Evolutionary conservation across 1,140 invertebrate species (phyloP).

Genomic region (Drosophila kohkoa): DNA sequence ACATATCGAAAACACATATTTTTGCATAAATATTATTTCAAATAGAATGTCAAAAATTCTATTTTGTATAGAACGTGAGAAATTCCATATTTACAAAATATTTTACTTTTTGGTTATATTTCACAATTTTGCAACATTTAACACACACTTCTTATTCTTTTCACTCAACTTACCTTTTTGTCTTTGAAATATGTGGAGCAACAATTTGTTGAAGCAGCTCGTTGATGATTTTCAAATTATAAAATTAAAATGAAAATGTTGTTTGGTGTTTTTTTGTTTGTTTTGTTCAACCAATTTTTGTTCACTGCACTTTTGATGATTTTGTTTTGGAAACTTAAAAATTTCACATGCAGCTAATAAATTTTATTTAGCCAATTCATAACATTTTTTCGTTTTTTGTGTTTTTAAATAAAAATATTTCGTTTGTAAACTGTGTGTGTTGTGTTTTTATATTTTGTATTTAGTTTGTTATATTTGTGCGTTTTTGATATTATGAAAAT

Average conservation of each 20-base stretch:
- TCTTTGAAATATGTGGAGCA: constrained; percentile 22
- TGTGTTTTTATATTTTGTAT: constrained; percentile 27
- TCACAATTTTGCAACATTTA: neutral
- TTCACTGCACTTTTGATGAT: constrained; percentile 40
- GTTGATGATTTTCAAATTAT: constrained; percentile 35
- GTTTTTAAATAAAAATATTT: constrained; percentile 45
- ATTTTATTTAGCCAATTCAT: constrained; percentile 56
- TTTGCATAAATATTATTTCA: neutral
- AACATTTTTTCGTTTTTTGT: constrained; percentile 37
- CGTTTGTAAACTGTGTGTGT: constrained; percentile 15
- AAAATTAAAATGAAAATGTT: constrained; percentile 37
- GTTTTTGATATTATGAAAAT: constrained; percentile 51
- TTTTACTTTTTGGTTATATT: constrained; percentile 5
- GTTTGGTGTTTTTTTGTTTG: constrained; percentile 21
- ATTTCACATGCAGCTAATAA: constrained; percentile 44
- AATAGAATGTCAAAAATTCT: neutral
- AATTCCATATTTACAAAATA: neutral
- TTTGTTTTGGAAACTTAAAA: constrained; percentile 40
- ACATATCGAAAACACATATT: too few relatives aligned
- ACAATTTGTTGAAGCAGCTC: constrained; percentile 35
- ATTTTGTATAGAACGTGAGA: too few relatives aligned
- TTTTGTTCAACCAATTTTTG: constrained; percentile 16
- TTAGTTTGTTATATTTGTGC: constrained; percentile 6
- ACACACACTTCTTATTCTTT: constrained; percentile 8
- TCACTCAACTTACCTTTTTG: constrained; percentile 41